phyloP scores from a whole-genome alignment of 35 echinoderm and acorn worm species.

The Anneissia japonica region DNA sequence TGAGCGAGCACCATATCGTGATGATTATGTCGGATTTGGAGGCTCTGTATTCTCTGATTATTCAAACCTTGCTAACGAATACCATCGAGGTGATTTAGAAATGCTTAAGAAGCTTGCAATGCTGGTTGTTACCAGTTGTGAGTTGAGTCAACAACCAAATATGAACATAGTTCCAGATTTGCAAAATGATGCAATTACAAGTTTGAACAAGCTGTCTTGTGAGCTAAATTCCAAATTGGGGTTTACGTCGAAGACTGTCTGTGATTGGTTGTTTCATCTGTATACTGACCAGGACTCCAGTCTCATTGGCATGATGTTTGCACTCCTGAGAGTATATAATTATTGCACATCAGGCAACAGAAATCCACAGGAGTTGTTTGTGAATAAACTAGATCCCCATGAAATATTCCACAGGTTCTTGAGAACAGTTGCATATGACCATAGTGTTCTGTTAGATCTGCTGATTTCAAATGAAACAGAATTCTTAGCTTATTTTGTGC shows the following conservation, averaged over 20 bases:
- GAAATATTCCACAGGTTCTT: slow-evolving; percentile 35
- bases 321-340: not conserved
- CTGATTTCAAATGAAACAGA: slow-evolving; percentile 55
- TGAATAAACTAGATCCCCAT: slow-evolving; percentile 22
- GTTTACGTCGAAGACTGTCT: not conserved
- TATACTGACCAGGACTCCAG: not conserved
- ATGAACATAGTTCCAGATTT: not conserved
- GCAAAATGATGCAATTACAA: not conserved
- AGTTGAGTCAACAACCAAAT: not conserved
- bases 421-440: slow-evolving; percentile 39
- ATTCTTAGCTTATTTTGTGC: slow-evolving; percentile 45
- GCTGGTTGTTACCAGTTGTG: not conserved
- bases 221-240: not conserved
- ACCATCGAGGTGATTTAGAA: not conserved
- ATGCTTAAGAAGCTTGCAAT: not conserved
- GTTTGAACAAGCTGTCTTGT: not conserved
- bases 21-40: not conserved
- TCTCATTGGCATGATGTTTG: not conserved
- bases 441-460: slow-evolving; percentile 52
- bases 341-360: not conserved
- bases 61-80: not conserved
- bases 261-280: not conserved
- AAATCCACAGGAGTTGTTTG: not conserved
- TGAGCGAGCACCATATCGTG: not conserved
- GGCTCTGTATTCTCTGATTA: not conserved